A percentile compares a stretch with the other conserved stretches of the same genome.
Conservation (phyloP, 2,888 invertebrate genomes). For the Abrostola tripartita region DNA sequence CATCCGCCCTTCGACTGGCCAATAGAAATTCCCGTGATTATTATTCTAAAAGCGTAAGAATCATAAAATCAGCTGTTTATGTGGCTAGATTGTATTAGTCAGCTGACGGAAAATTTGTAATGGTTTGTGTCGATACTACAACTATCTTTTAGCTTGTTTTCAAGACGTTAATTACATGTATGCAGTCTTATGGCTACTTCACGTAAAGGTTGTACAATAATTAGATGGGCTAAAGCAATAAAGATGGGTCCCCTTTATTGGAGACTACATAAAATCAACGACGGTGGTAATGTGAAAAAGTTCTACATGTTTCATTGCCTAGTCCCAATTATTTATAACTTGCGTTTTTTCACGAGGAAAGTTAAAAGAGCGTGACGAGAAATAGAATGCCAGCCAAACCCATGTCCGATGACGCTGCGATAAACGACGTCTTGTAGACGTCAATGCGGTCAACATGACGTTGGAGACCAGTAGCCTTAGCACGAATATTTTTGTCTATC, state of each 20-base stretch:
- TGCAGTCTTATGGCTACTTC: no score
- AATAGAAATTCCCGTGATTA: slow-evolving; percentile 47
- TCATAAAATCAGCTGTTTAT: slow-evolving; percentile 46
- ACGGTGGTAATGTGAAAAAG: no score
- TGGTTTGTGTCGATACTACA: slow-evolving; percentile 10
- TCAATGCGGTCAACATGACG: slow-evolving; percentile 65
- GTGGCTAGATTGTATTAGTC: slow-evolving; percentile 46
- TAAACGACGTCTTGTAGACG: slow-evolving; percentile 62
- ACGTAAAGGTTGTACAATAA: neutral
- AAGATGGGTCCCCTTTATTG: no score
- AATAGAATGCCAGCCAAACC: slow-evolving; percentile 42
- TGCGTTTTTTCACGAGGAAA: slow-evolving; percentile 6
- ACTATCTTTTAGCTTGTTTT: slow-evolving; percentile 8
- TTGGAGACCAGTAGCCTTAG: slow-evolving; percentile 46
- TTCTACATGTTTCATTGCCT: neutral
- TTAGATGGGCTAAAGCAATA: no score
- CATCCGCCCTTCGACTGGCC: slow-evolving; percentile 55
- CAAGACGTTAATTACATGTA: slow-evolving; percentile 1
- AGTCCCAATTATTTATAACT: neutral
- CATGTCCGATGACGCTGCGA: slow-evolving; percentile 59
- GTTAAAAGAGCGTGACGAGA: slow-evolving; percentile 34
- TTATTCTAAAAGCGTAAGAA: slow-evolving; percentile 40
- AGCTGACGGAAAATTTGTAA: slow-evolving; percentile 43
- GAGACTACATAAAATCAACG: no score
- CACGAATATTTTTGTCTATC: no score